phyloP scores from a whole-genome alignment of 2,888 invertebrate species.

The Zygogramma bicolorata region DNA sequence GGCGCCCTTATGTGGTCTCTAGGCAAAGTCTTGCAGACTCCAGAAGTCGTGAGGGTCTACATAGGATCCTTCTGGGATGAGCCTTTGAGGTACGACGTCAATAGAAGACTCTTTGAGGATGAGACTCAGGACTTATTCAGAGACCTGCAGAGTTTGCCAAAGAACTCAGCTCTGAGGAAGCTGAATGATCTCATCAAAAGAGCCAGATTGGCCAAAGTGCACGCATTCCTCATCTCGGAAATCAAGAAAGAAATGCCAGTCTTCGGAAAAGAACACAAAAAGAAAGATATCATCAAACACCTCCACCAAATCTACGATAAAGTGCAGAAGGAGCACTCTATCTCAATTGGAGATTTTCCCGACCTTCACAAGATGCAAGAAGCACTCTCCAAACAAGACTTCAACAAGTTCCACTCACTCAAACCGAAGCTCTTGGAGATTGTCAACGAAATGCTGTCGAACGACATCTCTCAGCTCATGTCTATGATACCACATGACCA shows the following conservation, averaged over 20 bases:
- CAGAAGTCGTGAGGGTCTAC: conserved; percentile 98
- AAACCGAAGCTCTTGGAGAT: conserved; percentile 91
- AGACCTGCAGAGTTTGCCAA: conserved; percentile 94
- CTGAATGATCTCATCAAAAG: conserved; percentile 98
- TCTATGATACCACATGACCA: conserved; percentile 84
- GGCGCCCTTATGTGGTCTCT: conserved; percentile 99
- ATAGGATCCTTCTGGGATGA: conserved; percentile 99
- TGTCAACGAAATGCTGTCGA: conserved; percentile 95
- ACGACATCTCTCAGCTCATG: conserved; percentile 95
- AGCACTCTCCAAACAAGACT: conserved; percentile 86
- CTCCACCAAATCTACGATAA: conserved; percentile 88
- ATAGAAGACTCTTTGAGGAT: conserved; percentile 92
- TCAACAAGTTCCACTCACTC: conserved; percentile 91
- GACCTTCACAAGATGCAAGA: conserved; percentile 96
- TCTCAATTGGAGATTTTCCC: conserved; percentile 98
- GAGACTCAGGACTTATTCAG: conserved; percentile 95
- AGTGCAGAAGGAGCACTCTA: conserved; percentile 91
- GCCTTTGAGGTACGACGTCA: conserved; percentile 92
- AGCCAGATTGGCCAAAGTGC: conserved; percentile 96
- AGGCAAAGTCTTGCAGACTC: conserved; percentile 97
- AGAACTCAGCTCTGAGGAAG: conserved; percentile 96
- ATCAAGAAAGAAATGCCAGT: conserved; percentile 94
- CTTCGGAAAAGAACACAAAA: conserved; percentile 96
- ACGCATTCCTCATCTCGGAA: conserved; percentile 96
- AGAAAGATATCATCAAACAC: conserved; percentile 95